phyloP scores from a whole-genome alignment of 2,888 invertebrate genomes.

The Clusia tigrina region DNA sequence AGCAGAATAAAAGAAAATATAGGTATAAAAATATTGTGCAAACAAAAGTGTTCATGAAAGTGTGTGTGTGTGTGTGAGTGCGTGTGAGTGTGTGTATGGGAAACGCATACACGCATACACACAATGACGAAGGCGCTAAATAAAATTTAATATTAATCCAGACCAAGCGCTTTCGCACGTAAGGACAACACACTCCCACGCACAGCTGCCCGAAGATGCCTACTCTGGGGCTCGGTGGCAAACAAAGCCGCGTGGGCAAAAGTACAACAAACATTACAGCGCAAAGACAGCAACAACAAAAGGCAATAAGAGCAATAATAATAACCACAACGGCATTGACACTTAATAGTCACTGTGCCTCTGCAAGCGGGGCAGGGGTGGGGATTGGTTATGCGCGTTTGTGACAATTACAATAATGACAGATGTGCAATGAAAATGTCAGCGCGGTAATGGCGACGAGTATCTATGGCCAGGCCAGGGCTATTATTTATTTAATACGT shows the following conservation, averaged over 20 bases:
- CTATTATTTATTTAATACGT: conserved; percentile 24
- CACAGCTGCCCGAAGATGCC: conserved; percentile 28
- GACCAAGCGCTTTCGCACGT: conserved; percentile 37
- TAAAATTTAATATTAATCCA: conserved; percentile 2
- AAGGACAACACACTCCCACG: conserved; percentile 33
- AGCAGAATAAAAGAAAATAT: conserved; percentile 41
- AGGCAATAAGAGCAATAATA: conserved; percentile 9
- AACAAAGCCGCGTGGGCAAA: conserved; percentile 54
- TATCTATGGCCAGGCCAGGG: conserved; percentile 21
- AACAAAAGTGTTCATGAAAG: not conserved
- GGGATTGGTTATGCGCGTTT: not conserved
- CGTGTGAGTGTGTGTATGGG: no score
- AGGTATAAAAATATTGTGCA: not conserved
- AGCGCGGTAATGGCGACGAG: conserved; percentile 8
- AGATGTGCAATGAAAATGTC: conserved; percentile 41
- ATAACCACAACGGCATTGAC: conserved; percentile 14
- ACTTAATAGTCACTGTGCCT: conserved; percentile 24
- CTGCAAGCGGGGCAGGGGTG: not conserved
- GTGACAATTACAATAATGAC: conserved; percentile 49
- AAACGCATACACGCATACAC: not conserved
- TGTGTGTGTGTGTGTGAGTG: no score
- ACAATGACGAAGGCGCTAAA: not conserved
- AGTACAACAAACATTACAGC: conserved; percentile 34
- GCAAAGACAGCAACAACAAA: conserved; percentile 32
- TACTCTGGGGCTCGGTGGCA: no score